These are phyloP conservation scores for Druon quercuslanigerum DNA, from an alignment of 1,140 invertebrate species.

Conservation along the genomic window DNA sequence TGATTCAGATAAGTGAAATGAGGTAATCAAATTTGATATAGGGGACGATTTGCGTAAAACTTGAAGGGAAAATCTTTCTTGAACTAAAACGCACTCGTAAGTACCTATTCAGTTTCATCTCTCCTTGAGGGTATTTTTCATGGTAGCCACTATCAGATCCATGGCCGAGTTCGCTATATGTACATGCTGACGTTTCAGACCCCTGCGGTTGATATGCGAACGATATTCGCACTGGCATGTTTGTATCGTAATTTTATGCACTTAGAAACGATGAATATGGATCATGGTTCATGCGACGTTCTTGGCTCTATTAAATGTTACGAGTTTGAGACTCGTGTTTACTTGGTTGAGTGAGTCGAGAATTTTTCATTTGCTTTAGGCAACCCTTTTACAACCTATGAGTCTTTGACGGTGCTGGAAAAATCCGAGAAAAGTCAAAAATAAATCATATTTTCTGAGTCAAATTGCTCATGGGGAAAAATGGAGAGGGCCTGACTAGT, in stretches of 20 bases:
- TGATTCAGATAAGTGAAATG: not conserved
- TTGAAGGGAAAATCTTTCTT: constrained; percentile 8
- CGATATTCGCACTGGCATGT: constrained; percentile 49
- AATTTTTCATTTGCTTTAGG: not conserved
- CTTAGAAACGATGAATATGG: constrained; percentile 68
- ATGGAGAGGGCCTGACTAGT: no score
- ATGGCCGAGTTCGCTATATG: constrained; percentile 55
- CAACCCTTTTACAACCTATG: not conserved
- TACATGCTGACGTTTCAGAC: constrained; percentile 44
- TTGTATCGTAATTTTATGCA: constrained; percentile 72
- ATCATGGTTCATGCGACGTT: constrained; percentile 58
- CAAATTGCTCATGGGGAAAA: no score
- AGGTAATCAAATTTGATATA: not conserved
- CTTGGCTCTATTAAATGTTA: constrained; percentile 36
- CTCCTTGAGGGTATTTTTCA: constrained; percentile 56
- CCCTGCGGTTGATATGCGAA: constrained; percentile 62
- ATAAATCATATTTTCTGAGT: not conserved
- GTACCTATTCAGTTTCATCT: constrained; percentile 26
- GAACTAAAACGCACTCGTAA: not conserved
- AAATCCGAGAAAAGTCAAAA: not conserved
- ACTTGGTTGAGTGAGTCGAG: constrained; percentile 3
- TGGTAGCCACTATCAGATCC: constrained; percentile 63
- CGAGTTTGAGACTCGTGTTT: constrained; percentile 6
- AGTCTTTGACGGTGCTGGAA: not conserved
- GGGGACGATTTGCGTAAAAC: not conserved